Base-by-base conservation (phyloP, 2,113 vertebrate species). In the Ardeotis arabs region DNA sequence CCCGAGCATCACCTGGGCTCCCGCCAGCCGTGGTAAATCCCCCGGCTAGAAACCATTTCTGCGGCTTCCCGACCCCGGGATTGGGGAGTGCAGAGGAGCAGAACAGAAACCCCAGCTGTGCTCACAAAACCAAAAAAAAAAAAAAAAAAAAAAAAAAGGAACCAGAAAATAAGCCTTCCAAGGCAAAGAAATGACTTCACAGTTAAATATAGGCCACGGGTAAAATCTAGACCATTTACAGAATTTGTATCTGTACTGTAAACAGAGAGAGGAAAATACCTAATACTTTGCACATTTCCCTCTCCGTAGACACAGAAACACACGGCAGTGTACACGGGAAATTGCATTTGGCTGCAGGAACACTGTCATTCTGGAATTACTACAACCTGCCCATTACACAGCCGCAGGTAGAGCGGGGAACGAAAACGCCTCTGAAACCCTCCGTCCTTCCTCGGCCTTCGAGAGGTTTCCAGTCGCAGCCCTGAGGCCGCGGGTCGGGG, bases 141-240 rank as follows among this genome's bases (percentile, higher is more conserved):
- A 8, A n/a, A 22, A 7, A 33, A 52, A 5, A 29, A 14, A 20
- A 17, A 35, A n/a, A 59, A 25, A 28, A 74, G 39, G 4, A 29
- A 37, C 19, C 78, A 74, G 84, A 92, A 83, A 59, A 90, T 76
- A 25, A 74, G 3, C 23, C 28, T 82, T 79, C 6, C 3, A 20
- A 83, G 86, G 90, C 86, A 81, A 72, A 47, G 89, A 91, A 53
- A 75, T 50, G 85, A 92, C 74, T 73, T 58, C 92, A 16, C 62
- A 33, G 50, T 58, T 96, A 92, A 97, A 96, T 72, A 86, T 76
- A 93, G 95, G 95, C 90, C 97, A 89, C 1, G 56, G 81, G 88
- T 62, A 84, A 53, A 74, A 89, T 59, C 60, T 14, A 21, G 53
- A 31, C 55, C 33, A 14, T 45, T 52, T 27, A 39, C n/a, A 19